A percentile compares a stretch with the other conserved stretches of the same genome.
Evolutionary conservation across 1,140 invertebrate species (phyloP).

Genomic region (Liolophura sinensis): DNA sequence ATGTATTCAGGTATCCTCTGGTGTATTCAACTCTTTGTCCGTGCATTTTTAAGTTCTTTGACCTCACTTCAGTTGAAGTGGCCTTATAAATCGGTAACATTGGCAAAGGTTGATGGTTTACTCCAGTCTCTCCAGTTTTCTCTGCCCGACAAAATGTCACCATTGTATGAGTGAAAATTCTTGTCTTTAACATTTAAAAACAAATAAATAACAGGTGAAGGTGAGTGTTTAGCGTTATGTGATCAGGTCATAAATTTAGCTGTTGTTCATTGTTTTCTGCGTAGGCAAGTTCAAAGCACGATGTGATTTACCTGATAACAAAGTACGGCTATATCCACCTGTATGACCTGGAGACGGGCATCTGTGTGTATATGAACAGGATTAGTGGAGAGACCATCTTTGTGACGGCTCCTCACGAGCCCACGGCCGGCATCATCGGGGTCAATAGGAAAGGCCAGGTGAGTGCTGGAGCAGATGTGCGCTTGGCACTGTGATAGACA

Average conservation of each 20-base stretch:
- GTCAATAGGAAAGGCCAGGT: conserved; percentile 98
- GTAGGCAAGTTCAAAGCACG: conserved; percentile 78
- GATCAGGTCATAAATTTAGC: too few species aligned
- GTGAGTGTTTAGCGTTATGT: too few species aligned
- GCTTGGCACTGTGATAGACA: neutral
- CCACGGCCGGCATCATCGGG: conserved; percentile 96
- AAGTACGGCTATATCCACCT: conserved; percentile 99
- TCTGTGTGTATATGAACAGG: conserved; percentile 99
- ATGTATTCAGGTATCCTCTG: too few species aligned
- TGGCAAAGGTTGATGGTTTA: too few species aligned
- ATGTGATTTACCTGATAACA: conserved; percentile 98
- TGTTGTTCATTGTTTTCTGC: conserved; percentile 63
- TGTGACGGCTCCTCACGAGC: conserved; percentile 95
- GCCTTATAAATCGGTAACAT: neutral
- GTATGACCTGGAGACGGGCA: conserved; percentile 98
- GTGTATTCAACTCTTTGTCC: too few species aligned
- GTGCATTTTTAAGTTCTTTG: too few species aligned
- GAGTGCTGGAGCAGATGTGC: neutral
- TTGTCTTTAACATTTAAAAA: too few species aligned
- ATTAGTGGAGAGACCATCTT: conserved; percentile 99
- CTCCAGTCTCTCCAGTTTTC: too few species aligned
- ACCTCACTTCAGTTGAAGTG: too few species aligned
- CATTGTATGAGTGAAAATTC: too few species aligned
- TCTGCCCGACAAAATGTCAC: too few species aligned
- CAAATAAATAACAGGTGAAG: too few species aligned